Base-by-base conservation (phyloP, 2,113 vertebrate species). In the Dryoscopus gambensis region DNA sequence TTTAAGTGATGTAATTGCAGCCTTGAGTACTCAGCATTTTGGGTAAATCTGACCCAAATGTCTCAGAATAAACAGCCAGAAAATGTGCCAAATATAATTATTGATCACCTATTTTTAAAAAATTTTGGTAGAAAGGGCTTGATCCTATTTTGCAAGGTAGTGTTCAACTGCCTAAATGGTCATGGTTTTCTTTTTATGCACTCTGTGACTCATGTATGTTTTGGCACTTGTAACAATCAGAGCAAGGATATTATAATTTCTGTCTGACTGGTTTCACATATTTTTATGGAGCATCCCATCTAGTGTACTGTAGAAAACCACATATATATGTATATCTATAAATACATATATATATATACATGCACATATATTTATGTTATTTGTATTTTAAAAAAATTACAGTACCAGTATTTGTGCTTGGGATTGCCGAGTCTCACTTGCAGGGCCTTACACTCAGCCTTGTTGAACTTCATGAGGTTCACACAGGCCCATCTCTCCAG, bases 311-410 rank as follows among this genome's bases (percentile, higher is more conserved):
- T 86, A 73, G 71, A 39, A 60, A 68, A 83, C 47, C 15, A 71
- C 15, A 9, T 0, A 27, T 3, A 3, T 20, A 6, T 4, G 19
- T 5, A 7, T 17, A 5, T 13, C 5, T 22, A 35, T 17, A 40
- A 12, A 23, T 15, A 57, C 3, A 59, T 3, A 44, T 6, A n/a
- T 9, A 31, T 0, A n/a, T 6, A 44, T 7, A 18, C 15, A 56
- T 1, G 6, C 5, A 20, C 4, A 17, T 37, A 7, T 37, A 47
- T 42, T 59, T 68, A 33, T 18, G 7, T 17, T 69, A 6, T 28
- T 92, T 71, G 25, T 63, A 55, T 88, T 47, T 42, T 14, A 1
- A 37, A 60, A 21, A 21, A 33, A 9, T 6, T 16, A 25, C 31
- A 59, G 9, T 62, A 12, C 10, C 24, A 25, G 4, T 57, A 39